These are phyloP conservation scores for Micropoecilia bifurca DNA, from an alignment of 2,797 vertebrate genomes.

Conservation along the genomic window DNA sequence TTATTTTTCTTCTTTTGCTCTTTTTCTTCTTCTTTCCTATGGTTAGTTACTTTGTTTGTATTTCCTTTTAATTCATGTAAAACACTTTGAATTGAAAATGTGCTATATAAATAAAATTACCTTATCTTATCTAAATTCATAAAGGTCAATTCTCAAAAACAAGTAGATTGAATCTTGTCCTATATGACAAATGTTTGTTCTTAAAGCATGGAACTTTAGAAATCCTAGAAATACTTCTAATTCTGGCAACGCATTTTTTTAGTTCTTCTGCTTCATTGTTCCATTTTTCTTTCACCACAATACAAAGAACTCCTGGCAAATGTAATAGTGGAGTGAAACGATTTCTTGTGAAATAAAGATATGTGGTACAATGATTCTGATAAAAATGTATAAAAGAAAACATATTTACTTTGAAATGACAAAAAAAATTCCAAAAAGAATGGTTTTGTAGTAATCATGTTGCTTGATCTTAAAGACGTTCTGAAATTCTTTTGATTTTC, in stretches of 20 bases:
- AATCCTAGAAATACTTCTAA: background rate
- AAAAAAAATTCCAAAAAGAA: conserved; percentile 28
- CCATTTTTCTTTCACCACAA: background rate
- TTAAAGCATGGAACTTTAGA: background rate
- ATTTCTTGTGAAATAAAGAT: background rate
- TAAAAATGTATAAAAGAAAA: conserved; percentile 13
- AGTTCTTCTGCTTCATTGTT: background rate
- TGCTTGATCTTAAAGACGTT: conserved; percentile 54
- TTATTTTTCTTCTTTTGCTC: too few relatives aligned
- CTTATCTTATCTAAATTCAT: background rate
- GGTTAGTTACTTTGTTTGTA: too few relatives aligned
- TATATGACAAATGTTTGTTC: background rate
- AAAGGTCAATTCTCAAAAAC: background rate
- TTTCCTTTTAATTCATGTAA: too few relatives aligned
- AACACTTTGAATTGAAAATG: too few relatives aligned
- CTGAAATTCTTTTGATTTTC: conserved; percentile 69
- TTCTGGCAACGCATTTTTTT: background rate
- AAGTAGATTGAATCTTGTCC: background rate
- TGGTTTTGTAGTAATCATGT: conserved; percentile 57
- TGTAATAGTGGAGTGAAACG: background rate
- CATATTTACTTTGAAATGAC: conserved; percentile 21
- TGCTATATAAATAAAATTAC: too few relatives aligned
- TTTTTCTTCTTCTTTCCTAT: too few relatives aligned
- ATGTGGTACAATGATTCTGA: conserved; percentile 8
- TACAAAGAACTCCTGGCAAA: background rate